These are phyloP conservation scores for Betta splendens DNA, from an alignment of 2,797 vertebrate genomes.

Conservation along the genomic window DNA sequence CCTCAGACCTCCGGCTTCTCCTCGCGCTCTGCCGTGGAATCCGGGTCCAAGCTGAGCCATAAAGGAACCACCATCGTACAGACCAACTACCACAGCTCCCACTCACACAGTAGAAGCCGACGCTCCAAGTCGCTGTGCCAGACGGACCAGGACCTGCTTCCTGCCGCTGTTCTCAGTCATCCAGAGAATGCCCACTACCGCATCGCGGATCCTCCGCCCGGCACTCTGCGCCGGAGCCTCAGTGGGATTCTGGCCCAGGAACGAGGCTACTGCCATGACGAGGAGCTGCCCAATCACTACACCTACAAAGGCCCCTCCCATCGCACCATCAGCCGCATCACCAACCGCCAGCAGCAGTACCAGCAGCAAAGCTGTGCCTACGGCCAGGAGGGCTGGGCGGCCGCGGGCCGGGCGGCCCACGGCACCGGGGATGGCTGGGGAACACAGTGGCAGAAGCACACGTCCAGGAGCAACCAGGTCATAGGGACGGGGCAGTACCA, in stretches of 20 bases:
- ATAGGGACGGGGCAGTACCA: slow-evolving; percentile 62
- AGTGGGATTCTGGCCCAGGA: slow-evolving; percentile 77
- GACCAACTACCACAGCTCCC: slow-evolving; percentile 46
- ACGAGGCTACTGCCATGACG: slow-evolving; percentile 60
- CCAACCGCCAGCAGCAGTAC: slow-evolving; percentile 83
- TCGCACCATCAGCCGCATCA: slow-evolving; percentile 90
- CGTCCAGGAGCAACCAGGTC: slow-evolving; percentile 42
- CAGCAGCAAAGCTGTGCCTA: slow-evolving; percentile 68
- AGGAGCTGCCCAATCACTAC: slow-evolving; percentile 71
- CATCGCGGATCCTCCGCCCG: slow-evolving; percentile 27
- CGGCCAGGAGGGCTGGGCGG: slow-evolving; percentile 57
- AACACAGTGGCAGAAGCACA: slow-evolving; percentile 69
- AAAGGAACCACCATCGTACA: slow-evolving; percentile 44
- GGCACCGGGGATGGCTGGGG: slow-evolving; percentile 52
- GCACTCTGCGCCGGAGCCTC: slow-evolving; percentile 75
- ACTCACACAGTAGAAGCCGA: slow-evolving; percentile 58
- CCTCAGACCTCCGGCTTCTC: slow-evolving; percentile 82
- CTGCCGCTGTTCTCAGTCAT: slow-evolving; percentile 23
- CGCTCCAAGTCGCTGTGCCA: slow-evolving; percentile 70
- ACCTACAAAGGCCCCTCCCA: slow-evolving; percentile 90
- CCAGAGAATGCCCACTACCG: slow-evolving; percentile 55
- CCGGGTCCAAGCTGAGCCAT: slow-evolving; percentile 73
- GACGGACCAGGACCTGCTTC: slow-evolving; percentile 56
- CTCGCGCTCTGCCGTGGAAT: slow-evolving; percentile 87
- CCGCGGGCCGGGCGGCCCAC: slow-evolving; percentile 32